These are phyloP conservation scores for Tetragnatha montana DNA, from an alignment of 2,888 invertebrate genomes.

Conservation along the genomic window DNA sequence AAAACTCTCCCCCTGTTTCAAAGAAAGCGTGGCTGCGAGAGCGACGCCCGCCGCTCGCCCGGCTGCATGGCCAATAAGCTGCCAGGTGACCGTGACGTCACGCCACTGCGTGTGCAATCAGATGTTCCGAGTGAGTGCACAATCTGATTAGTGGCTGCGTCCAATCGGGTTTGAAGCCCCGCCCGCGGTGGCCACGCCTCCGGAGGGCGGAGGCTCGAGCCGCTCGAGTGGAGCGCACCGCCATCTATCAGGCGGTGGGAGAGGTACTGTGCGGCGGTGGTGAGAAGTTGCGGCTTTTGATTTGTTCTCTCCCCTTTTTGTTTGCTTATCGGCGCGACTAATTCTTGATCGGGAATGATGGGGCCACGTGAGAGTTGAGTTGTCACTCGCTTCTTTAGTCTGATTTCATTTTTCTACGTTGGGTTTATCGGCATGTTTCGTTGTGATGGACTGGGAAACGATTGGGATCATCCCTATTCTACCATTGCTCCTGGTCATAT, in stretches of 20 bases:
- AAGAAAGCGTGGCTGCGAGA: slow-evolving; percentile 68
- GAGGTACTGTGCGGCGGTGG: slow-evolving; percentile 13
- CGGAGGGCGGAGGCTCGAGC: not conserved
- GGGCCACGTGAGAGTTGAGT: slow-evolving; percentile 13
- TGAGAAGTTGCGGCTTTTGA: slow-evolving; percentile 5
- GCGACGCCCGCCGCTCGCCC: slow-evolving; percentile 64
- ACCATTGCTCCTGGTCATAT: no score
- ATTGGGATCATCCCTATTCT: not conserved
- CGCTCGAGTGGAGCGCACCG: slow-evolving; percentile 36
- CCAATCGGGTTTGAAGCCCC: slow-evolving; percentile 61
- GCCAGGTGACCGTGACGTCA: slow-evolving; percentile 71
- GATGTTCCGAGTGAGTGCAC: slow-evolving; percentile 70
- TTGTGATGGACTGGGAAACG: not conserved
- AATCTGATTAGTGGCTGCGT: slow-evolving; percentile 68
- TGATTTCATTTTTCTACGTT: not conserved
- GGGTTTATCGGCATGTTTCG: not conserved
- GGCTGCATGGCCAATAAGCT: slow-evolving; percentile 71
- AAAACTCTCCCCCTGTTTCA: slow-evolving; percentile 49
- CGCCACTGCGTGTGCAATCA: slow-evolving; percentile 71
- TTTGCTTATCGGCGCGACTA: slow-evolving; percentile 28
- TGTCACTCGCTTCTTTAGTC: not conserved
- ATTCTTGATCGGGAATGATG: slow-evolving; percentile 52
- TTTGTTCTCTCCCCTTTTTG: slow-evolving; percentile 18
- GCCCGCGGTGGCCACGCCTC: slow-evolving; percentile 64
- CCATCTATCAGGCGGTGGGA: slow-evolving; percentile 53